A percentile compares a stretch with the other conserved stretches of the same genome.
Conservation (phyloP, 2,888 invertebrate genomes). For the Hesperia comma region DNA sequence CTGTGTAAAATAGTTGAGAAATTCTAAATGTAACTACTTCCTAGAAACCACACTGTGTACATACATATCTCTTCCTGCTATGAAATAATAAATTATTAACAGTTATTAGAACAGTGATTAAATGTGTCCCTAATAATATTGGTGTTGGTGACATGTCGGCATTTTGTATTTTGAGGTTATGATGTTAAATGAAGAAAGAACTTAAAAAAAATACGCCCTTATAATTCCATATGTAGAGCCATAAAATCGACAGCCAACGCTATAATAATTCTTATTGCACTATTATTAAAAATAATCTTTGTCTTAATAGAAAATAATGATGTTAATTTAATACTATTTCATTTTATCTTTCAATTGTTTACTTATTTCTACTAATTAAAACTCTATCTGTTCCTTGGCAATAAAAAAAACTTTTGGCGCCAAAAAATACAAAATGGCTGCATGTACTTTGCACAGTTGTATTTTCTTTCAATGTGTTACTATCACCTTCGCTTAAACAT, state of each 20-base stretch:
- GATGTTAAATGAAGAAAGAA: no score
- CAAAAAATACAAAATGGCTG: conserved; percentile 27
- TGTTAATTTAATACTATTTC: no score
- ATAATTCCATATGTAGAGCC: not conserved
- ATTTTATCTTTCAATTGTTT: no score
- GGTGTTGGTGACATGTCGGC: conserved; percentile 8
- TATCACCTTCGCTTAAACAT: conserved; percentile 30
- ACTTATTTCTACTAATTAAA: no score
- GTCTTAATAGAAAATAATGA: no score
- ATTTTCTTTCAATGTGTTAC: conserved; percentile 26
- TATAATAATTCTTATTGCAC: not conserved
- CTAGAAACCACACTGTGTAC: conserved; percentile 30
- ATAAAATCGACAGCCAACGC: not conserved
- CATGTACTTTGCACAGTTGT: conserved; percentile 13
- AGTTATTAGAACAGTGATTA: conserved; percentile 26
- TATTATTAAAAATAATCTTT: not conserved
- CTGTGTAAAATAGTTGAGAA: conserved; percentile 21
- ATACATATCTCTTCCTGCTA: conserved; percentile 33
- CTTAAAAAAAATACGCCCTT: no score
- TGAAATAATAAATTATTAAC: conserved; percentile 25
- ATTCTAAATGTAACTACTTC: conserved; percentile 23
- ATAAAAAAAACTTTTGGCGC: not conserved
- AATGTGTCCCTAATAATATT: conserved; percentile 19
- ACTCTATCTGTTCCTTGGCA: not conserved
- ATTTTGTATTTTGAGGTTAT: conserved; percentile 6